These are phyloP conservation scores for Orthosia cruda DNA, from an alignment of 2,888 invertebrate genomes.

Conservation along the genomic window DNA sequence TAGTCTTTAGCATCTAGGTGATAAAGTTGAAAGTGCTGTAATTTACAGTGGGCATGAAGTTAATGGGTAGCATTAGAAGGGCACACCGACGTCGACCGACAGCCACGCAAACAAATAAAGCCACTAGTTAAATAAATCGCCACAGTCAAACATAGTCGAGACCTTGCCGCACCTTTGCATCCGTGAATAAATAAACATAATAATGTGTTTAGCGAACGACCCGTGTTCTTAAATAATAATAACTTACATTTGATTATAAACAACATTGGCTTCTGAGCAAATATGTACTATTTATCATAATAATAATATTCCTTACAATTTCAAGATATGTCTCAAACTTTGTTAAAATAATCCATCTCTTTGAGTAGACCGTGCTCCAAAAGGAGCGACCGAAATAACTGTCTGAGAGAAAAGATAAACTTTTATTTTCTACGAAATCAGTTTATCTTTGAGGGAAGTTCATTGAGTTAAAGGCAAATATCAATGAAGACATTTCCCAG, in stretches of 20 bases:
- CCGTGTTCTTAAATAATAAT: slow-evolving; percentile 60
- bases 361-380: slow-evolving; percentile 42
- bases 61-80: slow-evolving; percentile 85
- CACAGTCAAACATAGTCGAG: slow-evolving; percentile 84
- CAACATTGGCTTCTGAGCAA: slow-evolving; percentile 20
- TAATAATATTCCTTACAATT: slow-evolving; percentile 26
- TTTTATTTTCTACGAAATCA: slow-evolving; percentile 42
- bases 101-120: slow-evolving; percentile 86
- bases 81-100: slow-evolving; percentile 75
- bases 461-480: slow-evolving; percentile 37
- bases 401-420: slow-evolving; percentile 39
- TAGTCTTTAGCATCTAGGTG: slow-evolving; percentile 71
- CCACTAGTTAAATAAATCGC: slow-evolving; percentile 88
- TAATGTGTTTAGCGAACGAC: slow-evolving; percentile 77
- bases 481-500: slow-evolving; percentile 13
- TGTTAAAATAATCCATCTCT: slow-evolving; percentile 46
- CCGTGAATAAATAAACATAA: slow-evolving; percentile 83
- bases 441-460: slow-evolving; percentile 33
- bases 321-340: slow-evolving; percentile 24
- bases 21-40: slow-evolving; percentile 82
- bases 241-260: slow-evolving; percentile 36
- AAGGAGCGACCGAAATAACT: slow-evolving; percentile 56
- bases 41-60: slow-evolving; percentile 78
- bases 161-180: slow-evolving; percentile 84
- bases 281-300: slow-evolving; percentile 8